Evolutionary conservation across 2,113 vertebrate species (phyloP), one percentile per base, ranked within the genome.

Genomic region (Vulpes vulpes): DNA sequence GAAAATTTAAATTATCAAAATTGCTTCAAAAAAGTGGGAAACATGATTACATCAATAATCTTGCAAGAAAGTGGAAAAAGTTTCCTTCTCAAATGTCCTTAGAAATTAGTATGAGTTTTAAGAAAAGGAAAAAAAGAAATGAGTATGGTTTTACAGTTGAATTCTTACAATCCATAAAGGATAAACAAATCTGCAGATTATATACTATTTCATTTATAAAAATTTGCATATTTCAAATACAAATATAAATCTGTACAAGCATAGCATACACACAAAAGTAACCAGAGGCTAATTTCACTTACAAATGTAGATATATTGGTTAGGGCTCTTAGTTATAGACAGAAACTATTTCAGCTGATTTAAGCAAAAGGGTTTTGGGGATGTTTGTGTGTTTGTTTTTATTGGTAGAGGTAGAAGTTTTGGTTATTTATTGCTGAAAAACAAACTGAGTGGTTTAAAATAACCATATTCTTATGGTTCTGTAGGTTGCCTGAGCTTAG

Each of bases 321-420:
- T 57, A 32, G 4, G 19, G 15, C 17, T 69, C 30, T 86, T 51
- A 73, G 7, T 88, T 57, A 8, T 65, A 73, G 10, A 49, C 62
- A 90, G 38, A 59, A 92, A 51, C 17, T n/a, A 43, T 53, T 96
- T 16, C 74, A 74, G 23, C 73, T 90, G 59, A 11, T 32, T 59
- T 38, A 80, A 69, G 5, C 43, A 93, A 62, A 64, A 80, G 32
- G 27, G 12, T 76, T 93, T 87, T n/a, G 0, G 49, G 12, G 20
- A 8, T 76, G n/a, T 95, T 59, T 76, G 25, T 91, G 25, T 84
- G 32, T 60, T 82, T 84, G 51, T 51, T 86, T 86, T 92, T 74
- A 55, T 79, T 55, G 4, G 12, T 71, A 38, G n/a, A 57, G 10
- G 65, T 60, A 84, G 65, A 49, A 49, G 6, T 64, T 74, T 74